Conservation (phyloP, 1,140 invertebrate species). For the Asobara japonica region DNA sequence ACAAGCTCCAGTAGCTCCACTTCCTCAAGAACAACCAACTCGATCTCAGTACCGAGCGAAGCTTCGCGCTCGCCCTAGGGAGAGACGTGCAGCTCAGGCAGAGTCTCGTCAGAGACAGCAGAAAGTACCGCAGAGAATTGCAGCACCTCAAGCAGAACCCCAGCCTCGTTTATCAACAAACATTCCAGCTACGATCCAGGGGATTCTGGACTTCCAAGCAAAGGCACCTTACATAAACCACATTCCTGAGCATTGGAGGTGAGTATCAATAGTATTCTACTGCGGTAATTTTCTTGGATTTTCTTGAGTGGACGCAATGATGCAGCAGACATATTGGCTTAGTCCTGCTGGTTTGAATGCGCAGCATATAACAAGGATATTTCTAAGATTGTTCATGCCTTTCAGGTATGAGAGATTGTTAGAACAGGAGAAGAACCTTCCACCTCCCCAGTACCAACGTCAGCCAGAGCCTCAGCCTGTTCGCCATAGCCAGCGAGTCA, state of each 20-base stretch:
- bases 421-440: constrained; percentile 41
- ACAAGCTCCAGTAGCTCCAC: background rate
- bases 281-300: background rate
- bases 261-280: background rate
- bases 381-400: too few species aligned
- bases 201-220: constrained; percentile 56
- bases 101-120: constrained; percentile 17
- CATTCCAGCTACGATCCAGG: constrained; percentile 51
- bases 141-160: constrained; percentile 45
- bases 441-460: constrained; percentile 32
- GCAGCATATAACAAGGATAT: too few species aligned
- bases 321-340: too few species aligned
- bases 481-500: constrained; percentile 24
- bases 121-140: constrained; percentile 42
- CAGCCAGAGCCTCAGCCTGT: constrained; percentile 18
- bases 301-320: background rate
- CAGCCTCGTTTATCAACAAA: constrained; percentile 55
- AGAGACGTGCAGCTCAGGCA: constrained; percentile 27
- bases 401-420: constrained; percentile 51
- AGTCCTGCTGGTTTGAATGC: too few species aligned
- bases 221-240: constrained; percentile 62
- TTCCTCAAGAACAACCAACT: constrained; percentile 22
- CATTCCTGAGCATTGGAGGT: constrained; percentile 63
- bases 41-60: constrained; percentile 33
- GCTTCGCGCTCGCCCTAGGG: constrained; percentile 22